Evolutionary conservation across 30 jellyfish, hydroid and myxozoan genomes (phyloP), one percentile per base, ranked within the genome.

Genomic region (Aurelia aurita): DNA sequence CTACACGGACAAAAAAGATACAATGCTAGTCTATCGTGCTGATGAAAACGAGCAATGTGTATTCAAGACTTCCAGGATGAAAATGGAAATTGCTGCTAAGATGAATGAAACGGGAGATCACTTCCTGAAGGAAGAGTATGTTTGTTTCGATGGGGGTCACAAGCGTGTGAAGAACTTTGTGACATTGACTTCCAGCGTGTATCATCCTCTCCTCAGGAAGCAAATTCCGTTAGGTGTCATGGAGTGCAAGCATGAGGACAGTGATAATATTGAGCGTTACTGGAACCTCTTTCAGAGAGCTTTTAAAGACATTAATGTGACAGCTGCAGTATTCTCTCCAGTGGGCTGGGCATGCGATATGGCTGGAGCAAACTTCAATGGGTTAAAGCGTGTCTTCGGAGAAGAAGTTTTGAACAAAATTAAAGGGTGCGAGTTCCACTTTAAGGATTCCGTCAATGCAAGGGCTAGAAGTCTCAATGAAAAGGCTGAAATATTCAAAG

Each of bases 311-410:
- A 22, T 58, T 58, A 58, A 58, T 58, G 32, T 14, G 11, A 58
- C 70, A 22, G 70, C 27, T 21, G 32, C 32, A 26, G 32, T 22
- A 21, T 58, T 26, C 70, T 58, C 32, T 21, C 70, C 70, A 26
- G 13, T 58, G 15, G 70, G 70, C 15, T 58, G 70, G 28, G 70
- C 14, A 0, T 58, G 70, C 32, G 70, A 58, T 13, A 58, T 58
- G 70, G 70, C 70, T 22, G 70, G 70, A 26, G 32, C 70, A 22
- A 58, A 58, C 70, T 58, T 58, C 32, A 58, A 58, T 26, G 70
- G 70, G 32, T 58, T 58, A 58, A 26, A 6, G 32, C 28, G 32
- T 58, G 32, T 58, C 32, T 58, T 21, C 13, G 70, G 70, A 58
- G 70, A 58, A 58, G 70, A 58, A 22, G 70, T 16, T 58, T 13